These are phyloP conservation scores for Chauna torquata DNA, from an alignment of 2,113 vertebrate genomes.

Conservation along the genomic window DNA sequence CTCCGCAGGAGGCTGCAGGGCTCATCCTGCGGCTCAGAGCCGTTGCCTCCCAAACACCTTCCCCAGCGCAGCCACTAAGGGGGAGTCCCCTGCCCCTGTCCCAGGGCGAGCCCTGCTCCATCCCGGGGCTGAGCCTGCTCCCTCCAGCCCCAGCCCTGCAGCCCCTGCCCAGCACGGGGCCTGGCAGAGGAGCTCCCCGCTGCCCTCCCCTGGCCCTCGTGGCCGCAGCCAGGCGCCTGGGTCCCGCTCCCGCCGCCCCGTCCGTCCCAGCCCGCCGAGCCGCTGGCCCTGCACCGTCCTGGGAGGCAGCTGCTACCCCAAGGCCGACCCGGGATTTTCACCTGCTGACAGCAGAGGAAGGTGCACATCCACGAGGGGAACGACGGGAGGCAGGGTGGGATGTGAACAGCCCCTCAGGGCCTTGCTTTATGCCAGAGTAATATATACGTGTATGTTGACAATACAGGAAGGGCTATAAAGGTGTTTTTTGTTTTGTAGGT, in stretches of 20 bases:
- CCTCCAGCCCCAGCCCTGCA: not conserved
- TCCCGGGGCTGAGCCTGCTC: not conserved
- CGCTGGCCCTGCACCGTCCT: not conserved
- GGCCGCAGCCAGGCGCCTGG: not conserved
- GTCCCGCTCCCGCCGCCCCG: not conserved
- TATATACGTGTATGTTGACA: not conserved
- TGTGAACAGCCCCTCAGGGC: not conserved
- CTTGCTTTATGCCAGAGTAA: not conserved
- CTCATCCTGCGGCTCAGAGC: not conserved
- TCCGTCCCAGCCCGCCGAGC: not conserved
- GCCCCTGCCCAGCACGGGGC: not conserved
- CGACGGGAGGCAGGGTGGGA: not conserved
- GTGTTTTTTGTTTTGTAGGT: not conserved
- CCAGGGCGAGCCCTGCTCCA: not conserved
- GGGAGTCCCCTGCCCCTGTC: not conserved
- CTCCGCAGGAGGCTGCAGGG: not conserved
- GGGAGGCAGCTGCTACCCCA: not conserved
- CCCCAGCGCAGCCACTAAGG: rapidly evolving
- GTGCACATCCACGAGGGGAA: not conserved
- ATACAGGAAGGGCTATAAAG: not conserved
- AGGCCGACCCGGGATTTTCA: not conserved
- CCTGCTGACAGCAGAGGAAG: not conserved
- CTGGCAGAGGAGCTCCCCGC: not conserved
- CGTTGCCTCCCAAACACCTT: rapidly evolving
- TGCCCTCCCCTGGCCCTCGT: rapidly evolving